Evolutionary conservation across 2,797 vertebrate genomes (phyloP).

Genomic region (Acipenser ruthenus): DNA sequence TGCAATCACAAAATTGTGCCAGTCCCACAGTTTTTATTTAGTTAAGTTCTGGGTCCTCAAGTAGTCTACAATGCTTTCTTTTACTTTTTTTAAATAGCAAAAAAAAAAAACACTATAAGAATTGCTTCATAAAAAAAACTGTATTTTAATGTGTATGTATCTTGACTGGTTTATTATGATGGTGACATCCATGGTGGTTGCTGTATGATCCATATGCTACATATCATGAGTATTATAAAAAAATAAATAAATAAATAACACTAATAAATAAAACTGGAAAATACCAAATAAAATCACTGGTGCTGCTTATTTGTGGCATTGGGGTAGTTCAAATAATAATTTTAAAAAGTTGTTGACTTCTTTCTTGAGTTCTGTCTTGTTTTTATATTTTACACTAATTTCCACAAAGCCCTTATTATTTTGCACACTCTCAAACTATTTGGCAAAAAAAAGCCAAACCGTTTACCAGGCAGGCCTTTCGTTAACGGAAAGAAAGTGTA

Average conservation of each 20-base stretch:
- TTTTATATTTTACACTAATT: conserved; percentile 13
- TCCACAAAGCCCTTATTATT: no score
- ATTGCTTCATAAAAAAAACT: conserved; percentile 32
- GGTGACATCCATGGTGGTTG: conserved; percentile 4
- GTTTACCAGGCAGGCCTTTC: no score
- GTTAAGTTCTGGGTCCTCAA: conserved; percentile 30
- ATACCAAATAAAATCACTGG: conserved; percentile 30
- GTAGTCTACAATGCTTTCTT: conserved; percentile 40
- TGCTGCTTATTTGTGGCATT: conserved; percentile 52
- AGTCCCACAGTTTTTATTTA: conserved; percentile 46
- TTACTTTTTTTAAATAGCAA: no score
- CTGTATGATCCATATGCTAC: not conserved
- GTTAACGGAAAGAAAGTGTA: no score
- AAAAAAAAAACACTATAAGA: conserved; percentile 21
- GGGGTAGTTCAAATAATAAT: conserved; percentile 66
- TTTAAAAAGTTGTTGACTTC: conserved; percentile 51
- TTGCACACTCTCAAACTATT: no score
- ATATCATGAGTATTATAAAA: not conserved
- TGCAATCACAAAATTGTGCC: conserved; percentile 45
- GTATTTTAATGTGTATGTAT: conserved; percentile 35
- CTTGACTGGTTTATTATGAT: conserved; percentile 22
- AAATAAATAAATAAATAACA: not conserved
- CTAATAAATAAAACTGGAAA: not conserved
- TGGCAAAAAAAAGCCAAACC: no score
- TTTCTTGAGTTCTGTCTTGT: conserved; percentile 14